Base-by-base conservation (phyloP, 2,888 invertebrate species). In the Caenorhabditis becei region DNA sequence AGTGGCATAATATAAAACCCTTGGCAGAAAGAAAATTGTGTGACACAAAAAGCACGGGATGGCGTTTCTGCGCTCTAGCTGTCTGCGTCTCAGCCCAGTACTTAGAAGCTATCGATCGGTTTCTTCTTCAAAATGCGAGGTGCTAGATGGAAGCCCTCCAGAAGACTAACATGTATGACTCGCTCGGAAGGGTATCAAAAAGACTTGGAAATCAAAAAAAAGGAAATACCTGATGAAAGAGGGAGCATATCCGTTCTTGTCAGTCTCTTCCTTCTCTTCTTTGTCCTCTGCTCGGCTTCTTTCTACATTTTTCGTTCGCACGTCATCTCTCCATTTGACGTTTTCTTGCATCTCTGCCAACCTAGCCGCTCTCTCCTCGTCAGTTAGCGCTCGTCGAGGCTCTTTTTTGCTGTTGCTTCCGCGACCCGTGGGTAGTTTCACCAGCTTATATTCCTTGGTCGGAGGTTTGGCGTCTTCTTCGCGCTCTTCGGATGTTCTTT, bases 341-440 rank as follows among this genome's bases (percentile, higher is more conserved):
- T 89, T 89, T 11, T 77, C 82, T 78, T 87, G 70, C 87, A 89
- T 88, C 62, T 85, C 89, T 7, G 71, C 77, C 18, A 88, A 77
- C 32, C 77, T 80, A 18, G 75, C 77, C 20, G 81, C 87, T 44
- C 82, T 85, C 59, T 88, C 87, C 35, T 83, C 83, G 23, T 83
- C 78, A 2, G 83, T 80, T 10, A 79, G 74, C 41, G 54, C 59
- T 10, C 67, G 71, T 14, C 75, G 62, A 18, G 79, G 70, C 54
- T 83, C 79, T 24, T 75, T 61, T 28, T 67, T 67, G 20, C 67
- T 47, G 44, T 47, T 41, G n/a, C 18, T 35, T 8, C 77, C 79
- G 8, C 78, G 63, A 1, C 72, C 77, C 0, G 74, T 83, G 0
- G 77, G 70, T 7, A 83, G 20, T 37, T 80, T 80, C 18, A 78